Base-by-base conservation (phyloP, 2,113 vertebrate species). In the Neofelis nebulosa region DNA sequence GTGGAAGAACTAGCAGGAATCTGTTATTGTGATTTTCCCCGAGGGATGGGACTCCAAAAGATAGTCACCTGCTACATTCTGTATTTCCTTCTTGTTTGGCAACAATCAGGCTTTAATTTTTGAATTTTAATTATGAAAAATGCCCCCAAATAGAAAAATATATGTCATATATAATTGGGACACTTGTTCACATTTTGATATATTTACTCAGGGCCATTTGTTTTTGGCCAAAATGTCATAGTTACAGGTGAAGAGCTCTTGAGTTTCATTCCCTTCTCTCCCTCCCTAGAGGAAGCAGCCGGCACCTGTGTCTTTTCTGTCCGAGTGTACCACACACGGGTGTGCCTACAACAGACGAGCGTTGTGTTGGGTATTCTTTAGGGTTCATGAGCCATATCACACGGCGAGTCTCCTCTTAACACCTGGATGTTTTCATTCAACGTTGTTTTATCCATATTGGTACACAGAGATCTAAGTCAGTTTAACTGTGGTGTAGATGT, bases 91-190 rank as follows among this genome's bases (percentile, higher is more conserved):
- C 76, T 7, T 95, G 25, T 82, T 90, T n/a, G 68, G 11, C 8
- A 82, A 45, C 52, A 19, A 61, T n/a, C 23, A 78, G 50, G 33
- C 50, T 91, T 87, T 76, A 41, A 33, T 29, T 76, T 91, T 68
- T 69, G 14, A 71, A 84, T 89, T 92, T 71, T 84, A n/a, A 84
- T 76, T 69, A 89, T 65, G 45, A 85, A 65, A 55, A 85, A 88
- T 45, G 76, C 50, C 80, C 69, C 91, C 68, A 69, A 69, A 79
- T 1, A 80, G 63, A 48, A n/a, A 89, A 81, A 19, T 23, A 12
- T 25, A 65, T 41, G 52, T 48, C 61, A n/a, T 52, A 76, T 73
- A 65, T 48, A 65, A 16, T 27, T 45, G 27, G 57, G 41, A 36
- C 2, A 25, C 4, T 45, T 45, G 9, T 29, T 48, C 33, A 80